Conservation (phyloP, 2,888 invertebrate genomes). For the Xanthorhoe designata region DNA sequence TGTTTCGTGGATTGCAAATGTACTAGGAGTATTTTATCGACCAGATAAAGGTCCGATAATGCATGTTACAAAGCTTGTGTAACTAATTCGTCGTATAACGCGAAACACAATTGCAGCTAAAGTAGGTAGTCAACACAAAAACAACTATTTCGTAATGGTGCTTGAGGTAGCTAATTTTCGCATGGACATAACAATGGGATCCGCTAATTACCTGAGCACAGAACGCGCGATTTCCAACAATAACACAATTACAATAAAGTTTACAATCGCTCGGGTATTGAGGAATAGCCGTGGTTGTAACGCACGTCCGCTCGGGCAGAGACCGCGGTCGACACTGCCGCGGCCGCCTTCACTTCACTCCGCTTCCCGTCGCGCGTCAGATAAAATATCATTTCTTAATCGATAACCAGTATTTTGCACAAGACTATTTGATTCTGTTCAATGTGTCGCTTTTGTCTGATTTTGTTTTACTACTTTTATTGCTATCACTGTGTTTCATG, state of each 20-base stretch:
- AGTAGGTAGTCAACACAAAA: slow-evolving; percentile 39
- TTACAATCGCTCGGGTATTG: slow-evolving; percentile 73
- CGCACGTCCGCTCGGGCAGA: slow-evolving; percentile 58
- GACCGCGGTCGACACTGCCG: slow-evolving; percentile 61
- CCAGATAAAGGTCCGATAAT: slow-evolving; percentile 41
- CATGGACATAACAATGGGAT: slow-evolving; percentile 43
- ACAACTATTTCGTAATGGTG: slow-evolving; percentile 44
- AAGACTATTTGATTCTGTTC: slow-evolving; percentile 47
- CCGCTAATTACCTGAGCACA: slow-evolving; percentile 46
- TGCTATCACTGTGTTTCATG: slow-evolving; percentile 24
- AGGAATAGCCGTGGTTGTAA: slow-evolving; percentile 64
- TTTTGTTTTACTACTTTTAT: slow-evolving; percentile 38
- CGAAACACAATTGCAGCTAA: slow-evolving; percentile 39
- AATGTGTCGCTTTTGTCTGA: slow-evolving; percentile 44
- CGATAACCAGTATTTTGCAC: slow-evolving; percentile 64
- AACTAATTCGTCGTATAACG: slow-evolving; percentile 35
- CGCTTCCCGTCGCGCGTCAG: slow-evolving; percentile 49
- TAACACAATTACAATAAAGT: slow-evolving; percentile 63
- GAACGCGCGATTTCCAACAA: slow-evolving; percentile 48
- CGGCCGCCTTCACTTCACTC: slow-evolving; percentile 34
- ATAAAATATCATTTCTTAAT: slow-evolving; percentile 67
- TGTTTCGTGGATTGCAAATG: slow-evolving; percentile 37
- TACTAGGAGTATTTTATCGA: slow-evolving; percentile 39
- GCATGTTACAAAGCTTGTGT: slow-evolving; percentile 33
- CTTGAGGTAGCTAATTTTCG: slow-evolving; percentile 40